Base-by-base conservation (phyloP, 2,797 vertebrate species). In the Sebastes vulpes region DNA sequence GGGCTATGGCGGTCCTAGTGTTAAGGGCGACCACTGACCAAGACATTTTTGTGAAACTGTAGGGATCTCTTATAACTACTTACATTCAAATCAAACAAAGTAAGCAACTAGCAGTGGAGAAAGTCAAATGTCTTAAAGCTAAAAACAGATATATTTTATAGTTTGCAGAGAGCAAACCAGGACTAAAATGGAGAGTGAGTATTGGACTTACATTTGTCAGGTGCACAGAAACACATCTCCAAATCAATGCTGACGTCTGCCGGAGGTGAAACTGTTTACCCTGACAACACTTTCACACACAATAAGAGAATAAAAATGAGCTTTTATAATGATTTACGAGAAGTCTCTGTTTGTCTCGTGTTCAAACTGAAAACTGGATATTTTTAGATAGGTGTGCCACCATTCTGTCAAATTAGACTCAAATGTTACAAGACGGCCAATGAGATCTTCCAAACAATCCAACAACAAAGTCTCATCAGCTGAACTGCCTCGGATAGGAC, bases 371-470 rank as follows among this genome's bases (percentile, higher is more conserved):
- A 72, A 79, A 50, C 38, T 18, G 25, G 59, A 7, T 86, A 85
- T 87, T 86, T 89, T 86, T 86, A 85, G 74, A 83, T 28, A 48
- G 48, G 25, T 65, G 59, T 56, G 82, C 53, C 83, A 83, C 76
- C 82, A 83, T 88, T 81, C 81, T 84, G 75, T 85, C 86, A 87
- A 79, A 81, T 77, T 67, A 81, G 48, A 72, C 14, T 79, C 61
- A 85, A 72, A 75, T 35, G 9, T 65, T 58, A 58, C 14, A 18
- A 72, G 68, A 66, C 77, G 52, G 56, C n/a, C 65, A 71, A 70
- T 56, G 21, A 69, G 75, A 72, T 77, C 52, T 35, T 75, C 6
- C 8, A 50, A 75, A 79, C 75, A 70, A 38, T 53, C 35, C 54
- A 18, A 66, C 53, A 65, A 72, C 80, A 72, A 82, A 77, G 75